Base-by-base conservation (phyloP, 2,797 vertebrate genomes). In the Columba guinea region DNA sequence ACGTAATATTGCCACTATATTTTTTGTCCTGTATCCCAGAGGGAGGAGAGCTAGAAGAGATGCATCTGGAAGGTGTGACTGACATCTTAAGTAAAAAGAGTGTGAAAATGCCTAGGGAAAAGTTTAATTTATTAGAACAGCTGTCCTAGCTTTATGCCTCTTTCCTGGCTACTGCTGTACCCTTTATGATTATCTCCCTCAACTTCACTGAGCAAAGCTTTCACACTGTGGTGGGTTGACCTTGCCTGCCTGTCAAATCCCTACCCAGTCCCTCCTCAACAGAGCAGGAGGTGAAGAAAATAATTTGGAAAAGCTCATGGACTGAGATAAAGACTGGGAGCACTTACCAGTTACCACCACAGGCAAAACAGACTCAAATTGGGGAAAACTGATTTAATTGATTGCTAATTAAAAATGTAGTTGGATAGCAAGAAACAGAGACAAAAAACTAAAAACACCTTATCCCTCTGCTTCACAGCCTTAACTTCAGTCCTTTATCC, bases 121-220 rank as follows among this genome's bases (percentile, higher is more conserved):
- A 44, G 24, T 67, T 73, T 76, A 69, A 85, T 83, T 91, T 88
- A 69, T 92, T 83, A 69, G 20, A 96, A 88, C 87, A 94, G 58
- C 83, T 94, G 52, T 91, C 44, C 32, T 71, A 67, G 21, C 44
- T 46, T 90, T 77, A 81, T 1, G 2, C 56, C 49, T 84, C 35
- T 82, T 65, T 94, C 91, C 71, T 39, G 21, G 73, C 44, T 81
- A 41, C 37, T 78, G 30, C 44, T 71, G 35, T 35, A 80, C 23
- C 11, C 58, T 69, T 87, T 71, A 27, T 35, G 27, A 24, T 81
- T n/a, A 51, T 56, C 37, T 83, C 27, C 16, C 75, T 69, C 41
- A 85, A 32, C 13, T 49, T 77, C 55, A 63, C 2, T 9, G 44
- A 73, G 53, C 26, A 58, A 76, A 74, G 22, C 3, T 75, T 85